These are phyloP conservation scores for Parnassius orleans DNA, from an alignment of 2,888 invertebrate genomes.

Conservation along the genomic window DNA sequence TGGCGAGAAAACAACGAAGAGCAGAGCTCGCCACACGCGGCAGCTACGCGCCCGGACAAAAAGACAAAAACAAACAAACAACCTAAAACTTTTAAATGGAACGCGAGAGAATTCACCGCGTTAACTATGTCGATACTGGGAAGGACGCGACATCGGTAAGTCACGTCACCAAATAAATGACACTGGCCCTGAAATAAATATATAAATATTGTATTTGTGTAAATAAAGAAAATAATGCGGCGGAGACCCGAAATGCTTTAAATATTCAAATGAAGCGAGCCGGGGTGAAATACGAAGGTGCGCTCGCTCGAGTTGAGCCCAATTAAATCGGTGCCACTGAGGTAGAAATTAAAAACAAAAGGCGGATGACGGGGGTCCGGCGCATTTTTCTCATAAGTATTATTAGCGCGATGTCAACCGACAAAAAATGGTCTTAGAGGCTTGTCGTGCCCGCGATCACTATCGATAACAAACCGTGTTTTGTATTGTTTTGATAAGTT, in stretches of 20 bases:
- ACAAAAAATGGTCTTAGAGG: slow-evolving; percentile 77
- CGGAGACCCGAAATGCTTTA: slow-evolving; percentile 76
- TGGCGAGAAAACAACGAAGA: slow-evolving; percentile 79
- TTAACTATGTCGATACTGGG: slow-evolving; percentile 80
- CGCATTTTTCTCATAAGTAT: slow-evolving; percentile 81
- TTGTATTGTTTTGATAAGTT: slow-evolving; percentile 80
- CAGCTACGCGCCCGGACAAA: slow-evolving; percentile 58
- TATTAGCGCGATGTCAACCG: slow-evolving; percentile 80
- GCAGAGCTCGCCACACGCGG: slow-evolving; percentile 73
- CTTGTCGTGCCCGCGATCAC: slow-evolving; percentile 72
- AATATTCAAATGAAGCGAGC: slow-evolving; percentile 81
- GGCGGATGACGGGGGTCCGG: slow-evolving; percentile 74
- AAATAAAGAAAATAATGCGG: slow-evolving; percentile 77
- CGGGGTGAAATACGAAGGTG: slow-evolving; percentile 80
- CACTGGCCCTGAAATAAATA: slow-evolving; percentile 74
- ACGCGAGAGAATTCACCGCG: slow-evolving; percentile 76
- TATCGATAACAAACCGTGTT: slow-evolving; percentile 77
- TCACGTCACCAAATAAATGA: slow-evolving; percentile 80
- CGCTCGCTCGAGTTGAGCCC: slow-evolving; percentile 77
- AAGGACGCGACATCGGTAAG: slow-evolving; percentile 80
- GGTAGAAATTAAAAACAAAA: slow-evolving; percentile 82
- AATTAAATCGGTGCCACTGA: slow-evolving; percentile 82
- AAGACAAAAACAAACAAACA: slow-evolving; percentile 63
- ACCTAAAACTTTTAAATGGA: slow-evolving; percentile 75
- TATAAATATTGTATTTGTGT: slow-evolving; percentile 74